These are phyloP conservation scores for Acanthococcus lagerstroemiae DNA, from an alignment of 2,888 invertebrate species.

Conservation along the genomic window DNA sequence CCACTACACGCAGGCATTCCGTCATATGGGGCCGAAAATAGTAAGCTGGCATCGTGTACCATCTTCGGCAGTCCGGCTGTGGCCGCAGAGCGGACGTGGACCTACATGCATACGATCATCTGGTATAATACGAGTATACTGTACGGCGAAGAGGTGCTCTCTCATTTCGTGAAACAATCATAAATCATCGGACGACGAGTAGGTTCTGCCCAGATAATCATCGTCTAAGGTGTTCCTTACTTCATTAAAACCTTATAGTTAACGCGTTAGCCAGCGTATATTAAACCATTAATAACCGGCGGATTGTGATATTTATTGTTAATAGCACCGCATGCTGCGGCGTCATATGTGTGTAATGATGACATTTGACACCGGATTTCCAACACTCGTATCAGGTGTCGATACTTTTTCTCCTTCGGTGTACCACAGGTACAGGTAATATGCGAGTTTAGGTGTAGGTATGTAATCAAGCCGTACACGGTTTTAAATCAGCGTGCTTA, in stretches of 20 bases:
- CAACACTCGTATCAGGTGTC: not conserved
- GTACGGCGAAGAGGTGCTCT: too few species aligned
- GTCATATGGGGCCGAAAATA: too few species aligned
- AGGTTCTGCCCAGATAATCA: constrained; percentile 26
- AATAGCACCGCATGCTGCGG: constrained; percentile 20
- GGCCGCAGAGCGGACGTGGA: too few species aligned
- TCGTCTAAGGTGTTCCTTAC: constrained; percentile 25
- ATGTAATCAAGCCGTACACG: too few species aligned
- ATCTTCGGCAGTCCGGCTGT: too few species aligned
- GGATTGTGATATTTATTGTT: constrained; percentile 23
- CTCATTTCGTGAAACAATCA: constrained; percentile 24
- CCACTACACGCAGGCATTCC: too few species aligned
- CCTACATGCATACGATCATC: too few species aligned
- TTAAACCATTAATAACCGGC: constrained; percentile 23
- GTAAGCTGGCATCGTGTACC: too few species aligned
- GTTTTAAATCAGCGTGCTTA: not conserved
- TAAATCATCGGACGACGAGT: constrained; percentile 25
- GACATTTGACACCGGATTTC: constrained; percentile 20
- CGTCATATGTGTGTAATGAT: constrained; percentile 9
- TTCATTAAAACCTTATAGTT: constrained; percentile 26
- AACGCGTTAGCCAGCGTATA: constrained; percentile 15
- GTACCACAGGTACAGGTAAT: too few species aligned
- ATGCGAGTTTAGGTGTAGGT: too few species aligned
- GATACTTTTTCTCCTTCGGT: too few species aligned
- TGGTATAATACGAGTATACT: too few species aligned